phyloP scores from a whole-genome alignment of 2,113 vertebrate species.

The Eidolon helvum region DNA sequence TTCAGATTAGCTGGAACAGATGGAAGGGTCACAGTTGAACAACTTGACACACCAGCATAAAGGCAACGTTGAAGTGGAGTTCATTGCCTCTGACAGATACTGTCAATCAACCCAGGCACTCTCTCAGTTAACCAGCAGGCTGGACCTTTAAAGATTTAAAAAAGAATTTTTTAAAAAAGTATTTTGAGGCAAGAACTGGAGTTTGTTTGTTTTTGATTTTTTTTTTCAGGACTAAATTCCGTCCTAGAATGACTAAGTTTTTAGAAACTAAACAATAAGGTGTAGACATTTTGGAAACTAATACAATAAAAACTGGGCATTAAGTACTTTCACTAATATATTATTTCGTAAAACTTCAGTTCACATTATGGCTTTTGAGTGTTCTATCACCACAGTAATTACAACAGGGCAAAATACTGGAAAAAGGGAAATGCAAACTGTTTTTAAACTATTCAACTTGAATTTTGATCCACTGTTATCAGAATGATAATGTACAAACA shows the following conservation, averaged over 20 bases:
- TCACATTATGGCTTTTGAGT: not conserved
- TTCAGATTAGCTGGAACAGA: conserved; percentile 95
- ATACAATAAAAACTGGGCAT: not conserved
- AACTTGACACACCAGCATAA: conserved; percentile 93
- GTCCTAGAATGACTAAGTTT: not conserved
- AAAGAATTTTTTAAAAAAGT: conserved; percentile 36
- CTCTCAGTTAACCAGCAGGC: conserved; percentile 84
- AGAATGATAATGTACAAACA: not conserved
- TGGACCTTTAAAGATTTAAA: conserved; percentile 83
- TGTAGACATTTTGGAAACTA: conserved; percentile 43
- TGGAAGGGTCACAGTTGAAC: conserved; percentile 95
- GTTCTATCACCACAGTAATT: not conserved
- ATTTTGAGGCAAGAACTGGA: conserved; percentile 80
- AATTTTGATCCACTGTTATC: conserved; percentile 6
- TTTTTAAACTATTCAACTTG: not conserved
- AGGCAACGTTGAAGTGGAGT: conserved; percentile 90
- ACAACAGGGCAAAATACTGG: not conserved
- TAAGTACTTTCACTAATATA: not conserved
- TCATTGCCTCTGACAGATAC: conserved; percentile 93
- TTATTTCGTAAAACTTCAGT: not conserved
- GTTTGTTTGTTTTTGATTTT: conserved; percentile 79
- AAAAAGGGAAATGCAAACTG: not conserved
- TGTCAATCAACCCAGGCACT: conserved; percentile 88
- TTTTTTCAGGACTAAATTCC: conserved; percentile 65
- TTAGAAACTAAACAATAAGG: conserved; percentile 60